These are phyloP conservation scores for Oreochromis aureus DNA, from an alignment of 2,113 vertebrate genomes.

Conservation along the genomic window DNA sequence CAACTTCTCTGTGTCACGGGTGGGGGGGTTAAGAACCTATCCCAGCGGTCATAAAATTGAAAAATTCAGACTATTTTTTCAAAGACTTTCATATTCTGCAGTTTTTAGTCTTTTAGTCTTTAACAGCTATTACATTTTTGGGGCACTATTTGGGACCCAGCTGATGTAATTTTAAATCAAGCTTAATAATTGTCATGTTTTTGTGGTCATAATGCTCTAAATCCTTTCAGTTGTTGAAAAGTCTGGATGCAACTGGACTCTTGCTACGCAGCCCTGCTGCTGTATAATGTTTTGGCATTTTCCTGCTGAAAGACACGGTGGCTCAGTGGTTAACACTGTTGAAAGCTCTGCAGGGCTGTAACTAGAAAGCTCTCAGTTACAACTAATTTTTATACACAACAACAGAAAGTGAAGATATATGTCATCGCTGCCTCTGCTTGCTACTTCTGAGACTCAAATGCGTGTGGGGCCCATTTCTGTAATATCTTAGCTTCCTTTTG, in stretches of 20 bases:
- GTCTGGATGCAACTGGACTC: neutral
- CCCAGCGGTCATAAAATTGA: neutral
- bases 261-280: neutral
- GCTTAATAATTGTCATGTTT: neutral
- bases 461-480: neutral
- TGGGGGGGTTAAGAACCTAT: neutral
- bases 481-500: neutral
- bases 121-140: neutral
- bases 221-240: neutral
- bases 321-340: neutral
- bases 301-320: neutral
- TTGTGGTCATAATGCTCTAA: neutral
- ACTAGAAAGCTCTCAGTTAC: neutral
- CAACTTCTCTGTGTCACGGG: neutral
- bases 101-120: neutral
- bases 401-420: neutral
- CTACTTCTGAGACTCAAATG: neutral
- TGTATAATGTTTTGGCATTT: neutral
- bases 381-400: neutral
- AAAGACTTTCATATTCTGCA: neutral
- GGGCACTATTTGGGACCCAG: neutral
- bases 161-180: neutral
- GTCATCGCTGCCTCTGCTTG: accelerated
- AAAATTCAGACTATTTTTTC: neutral
- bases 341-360: neutral